Evolutionary conservation across 2,113 vertebrate genomes (phyloP), one percentile per base, ranked within the genome.

Genomic region (Silurus asotus): DNA sequence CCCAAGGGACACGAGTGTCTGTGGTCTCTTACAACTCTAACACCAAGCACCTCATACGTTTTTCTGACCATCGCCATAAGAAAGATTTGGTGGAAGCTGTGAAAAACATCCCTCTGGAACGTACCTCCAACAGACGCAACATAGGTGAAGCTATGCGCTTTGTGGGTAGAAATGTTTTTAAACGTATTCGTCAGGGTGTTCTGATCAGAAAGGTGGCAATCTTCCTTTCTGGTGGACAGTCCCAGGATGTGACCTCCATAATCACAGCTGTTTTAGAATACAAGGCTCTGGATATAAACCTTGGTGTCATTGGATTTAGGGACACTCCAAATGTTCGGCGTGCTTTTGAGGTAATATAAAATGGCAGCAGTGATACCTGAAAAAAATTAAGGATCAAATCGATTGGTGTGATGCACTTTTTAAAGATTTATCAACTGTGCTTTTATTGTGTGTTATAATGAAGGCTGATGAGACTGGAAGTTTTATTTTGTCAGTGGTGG

Each of bases 141-240:
- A 94, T 97, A n/a, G 97, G 96, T 0, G 89, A 84, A 0, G 89
- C 95, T 84, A 97, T 98, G 97, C 94, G 91, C 84, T 97, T 96
- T 45, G 95, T 97, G 87, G 96, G 94, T 3, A 95, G 94, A 83
- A 95, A 97, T 13, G 88, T 94, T 56, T 96, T 98, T 88, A 99
- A 97, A 76, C 95, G 94, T 0, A 86, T 95, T 48, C 93, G 95
- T 48, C 87, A 92, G 0, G 97, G 96, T 1, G 3, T 89, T 37
- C 88, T 96, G 74, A 88, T 94, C 85, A 95, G 96, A 89, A 98
- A 97, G 91, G 94, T 97, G 74, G 96, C 95, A 0, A 61, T 97
- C 0, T 97, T 98, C 92, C 90, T 98, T 83, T 90, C 94, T 23
- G 92, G 0, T 0, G 96, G 96, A 49, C 83, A 87, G 0, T 89